Base-by-base conservation (phyloP, 2,888 invertebrate genomes). In the Chrysolina americana region DNA sequence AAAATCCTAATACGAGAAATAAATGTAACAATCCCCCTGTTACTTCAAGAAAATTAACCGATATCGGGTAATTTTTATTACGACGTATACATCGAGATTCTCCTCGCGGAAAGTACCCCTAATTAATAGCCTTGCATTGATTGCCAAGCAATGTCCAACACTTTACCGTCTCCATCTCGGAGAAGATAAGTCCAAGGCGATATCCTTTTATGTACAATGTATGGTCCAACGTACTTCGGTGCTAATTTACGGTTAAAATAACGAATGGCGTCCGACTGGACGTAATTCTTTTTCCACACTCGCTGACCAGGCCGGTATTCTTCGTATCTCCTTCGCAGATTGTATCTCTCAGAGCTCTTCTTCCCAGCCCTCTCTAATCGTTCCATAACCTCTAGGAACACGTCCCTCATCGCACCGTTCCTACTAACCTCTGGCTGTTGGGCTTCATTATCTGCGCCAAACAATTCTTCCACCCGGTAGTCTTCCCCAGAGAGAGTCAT, bases 171-270 rank as follows among this genome's bases (percentile, higher is more conserved):
- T 50, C 19, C 36, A 19, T 68, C 59, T 13, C 28, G 28, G 1
- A 70, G 63, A 13, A 36, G 53, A 23, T 71, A 71, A 28, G 72
- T 68, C 62, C 72, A 72, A 21, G 72, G 66, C 19, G 68, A 69
- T 56, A 72, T 17, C n/a, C n/a, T 23, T 23, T 68, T 56, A 19
- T 53, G 41, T n/a, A 59, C 59, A 47, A 47, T 13, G 65, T 56
- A 71, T n/a, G 56, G 65, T 19, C 71, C 71, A 28, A 71, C 50
- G 17, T 44, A 65, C 47, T 23, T 63, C 10, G 65, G 71, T n/a
- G 80, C 77, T 10, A 83, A 70, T 47, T 83, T 83, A 1, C 72
- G 63, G 0, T 81, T 53, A 23, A 82, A 73, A 36, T 66, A 41
- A 17, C 78, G 69, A 4, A 79, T 23, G 0, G 80, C 80, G 17